Evolutionary conservation across 2,113 vertebrate genomes (phyloP), one percentile per base, ranked within the genome.

Genomic region (Ictalurus furcatus): DNA sequence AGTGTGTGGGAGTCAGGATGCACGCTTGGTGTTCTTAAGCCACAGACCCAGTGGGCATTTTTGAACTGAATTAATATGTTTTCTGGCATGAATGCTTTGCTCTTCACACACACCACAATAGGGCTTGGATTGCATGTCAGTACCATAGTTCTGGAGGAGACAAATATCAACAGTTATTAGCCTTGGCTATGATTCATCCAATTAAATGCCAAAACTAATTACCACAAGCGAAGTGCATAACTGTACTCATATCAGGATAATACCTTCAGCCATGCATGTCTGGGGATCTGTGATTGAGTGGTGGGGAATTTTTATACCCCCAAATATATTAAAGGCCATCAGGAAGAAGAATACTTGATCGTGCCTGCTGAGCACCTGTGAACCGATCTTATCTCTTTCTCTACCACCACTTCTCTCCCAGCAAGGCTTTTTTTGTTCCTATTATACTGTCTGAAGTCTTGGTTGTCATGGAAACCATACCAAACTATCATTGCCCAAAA

Each of bases 381-480:
- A 65, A 8, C 37, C 1, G 59, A 88, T 88, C 73, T 84, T 88
- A 90, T 91, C 91, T 65, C 52, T 19, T 67, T 52, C 73, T 89
- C 79, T 85, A 63, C 34, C 28, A 34, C 14, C 65, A 87, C 28
- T 86, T 80, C 67, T 85, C 19, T 54, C 88, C 85, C 17, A 58
- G 74, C 80, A 71, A 30, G 23, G 30, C 30, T 76, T 71, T 58
- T 63, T 67, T 48, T 44, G 28, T 17, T 79, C 54, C 54, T 37
- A 52, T 79, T 86, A 63, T 84, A 80, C 63, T 30, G 63, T 76
- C 85, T 90, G 76, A 81, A 87, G 79, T 67, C 78, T 69, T 63
- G 61, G 90, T 92, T 88, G 89, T 88, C 90, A 89, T 54, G 67
- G 92, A 88, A 85, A 91, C 91, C 73, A 74, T 69, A 67, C 85